A percentile compares a stretch with the other conserved stretches of the same genome.
Conservation (phyloP, 2,888 invertebrate genomes). For the Eilema caniola region DNA sequence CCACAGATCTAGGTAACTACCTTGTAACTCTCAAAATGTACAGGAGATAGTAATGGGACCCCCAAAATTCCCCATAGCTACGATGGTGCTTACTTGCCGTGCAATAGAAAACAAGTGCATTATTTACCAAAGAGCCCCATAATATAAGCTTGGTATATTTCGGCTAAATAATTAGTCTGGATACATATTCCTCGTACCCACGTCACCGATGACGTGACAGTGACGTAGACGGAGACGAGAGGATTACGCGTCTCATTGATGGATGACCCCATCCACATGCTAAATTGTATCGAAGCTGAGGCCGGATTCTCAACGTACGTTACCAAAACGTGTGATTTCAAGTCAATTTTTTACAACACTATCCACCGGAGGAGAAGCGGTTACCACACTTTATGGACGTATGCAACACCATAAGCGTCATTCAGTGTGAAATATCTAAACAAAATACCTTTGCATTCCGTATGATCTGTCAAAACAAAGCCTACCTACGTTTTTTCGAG, state of each 20-base stretch:
- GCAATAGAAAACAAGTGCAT: too few relatives aligned
- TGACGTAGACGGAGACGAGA: conserved; percentile 20
- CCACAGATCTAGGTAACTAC: too few relatives aligned
- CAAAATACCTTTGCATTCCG: neutral
- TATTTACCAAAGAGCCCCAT: too few relatives aligned
- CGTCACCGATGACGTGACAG: conserved; percentile 12
- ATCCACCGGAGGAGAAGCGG: too few relatives aligned
- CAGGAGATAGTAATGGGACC: too few relatives aligned
- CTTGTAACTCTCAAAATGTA: too few relatives aligned
- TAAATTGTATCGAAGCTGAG: conserved; percentile 12
- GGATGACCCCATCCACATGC: conserved; percentile 14
- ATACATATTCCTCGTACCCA: neutral
- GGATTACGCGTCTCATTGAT: conserved; percentile 22
- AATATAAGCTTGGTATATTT: neutral
- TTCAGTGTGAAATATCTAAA: too few relatives aligned
- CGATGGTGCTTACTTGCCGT: too few relatives aligned
- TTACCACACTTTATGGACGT: too few relatives aligned
- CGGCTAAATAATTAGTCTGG: neutral
- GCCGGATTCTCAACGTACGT: neutral
- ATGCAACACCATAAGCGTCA: too few relatives aligned
- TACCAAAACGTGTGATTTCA: neutral
- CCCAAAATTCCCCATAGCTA: too few relatives aligned
- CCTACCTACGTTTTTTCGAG: neutral
- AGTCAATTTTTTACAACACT: too few relatives aligned
- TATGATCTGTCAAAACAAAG: neutral